phyloP scores from a whole-genome alignment of 2,113 vertebrate genomes.

The Actinemys pallida region DNA sequence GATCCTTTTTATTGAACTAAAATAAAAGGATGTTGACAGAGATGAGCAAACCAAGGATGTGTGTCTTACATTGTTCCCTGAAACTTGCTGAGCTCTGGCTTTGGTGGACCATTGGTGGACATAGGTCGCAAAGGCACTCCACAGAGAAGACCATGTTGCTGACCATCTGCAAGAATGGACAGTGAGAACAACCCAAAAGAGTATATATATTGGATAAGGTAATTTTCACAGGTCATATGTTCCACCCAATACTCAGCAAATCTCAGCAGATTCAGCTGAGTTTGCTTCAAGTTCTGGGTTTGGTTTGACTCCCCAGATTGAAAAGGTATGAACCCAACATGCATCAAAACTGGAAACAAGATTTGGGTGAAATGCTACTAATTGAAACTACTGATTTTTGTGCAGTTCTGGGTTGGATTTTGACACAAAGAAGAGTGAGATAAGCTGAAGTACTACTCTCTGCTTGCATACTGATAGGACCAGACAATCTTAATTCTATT shows the following conservation, averaged over 20 bases:
- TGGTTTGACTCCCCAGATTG: background rate
- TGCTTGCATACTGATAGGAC: background rate
- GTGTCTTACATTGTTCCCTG: background rate
- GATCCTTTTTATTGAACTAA: background rate
- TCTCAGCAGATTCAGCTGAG: background rate
- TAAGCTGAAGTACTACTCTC: accelerated
- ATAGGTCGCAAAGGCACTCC: accelerated
- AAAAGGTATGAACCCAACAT: background rate
- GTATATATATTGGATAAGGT: background rate
- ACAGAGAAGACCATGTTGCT: background rate
- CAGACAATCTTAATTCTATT: background rate
- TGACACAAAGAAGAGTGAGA: accelerated
- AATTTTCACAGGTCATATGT: background rate
- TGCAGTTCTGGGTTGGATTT: background rate
- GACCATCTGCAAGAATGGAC: background rate
- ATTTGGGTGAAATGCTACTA: background rate
- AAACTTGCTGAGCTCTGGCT: background rate
- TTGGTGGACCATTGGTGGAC: background rate
- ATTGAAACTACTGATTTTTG: background rate
- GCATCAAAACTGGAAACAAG: accelerated
- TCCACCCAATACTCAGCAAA: background rate
- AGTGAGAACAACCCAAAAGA: background rate
- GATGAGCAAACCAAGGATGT: background rate
- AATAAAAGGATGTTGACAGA: accelerated
- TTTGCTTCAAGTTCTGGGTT: background rate